phyloP scores from a whole-genome alignment of 1,140 invertebrate genomes.

The Pachyrhynchus sulphureomaculatus region DNA sequence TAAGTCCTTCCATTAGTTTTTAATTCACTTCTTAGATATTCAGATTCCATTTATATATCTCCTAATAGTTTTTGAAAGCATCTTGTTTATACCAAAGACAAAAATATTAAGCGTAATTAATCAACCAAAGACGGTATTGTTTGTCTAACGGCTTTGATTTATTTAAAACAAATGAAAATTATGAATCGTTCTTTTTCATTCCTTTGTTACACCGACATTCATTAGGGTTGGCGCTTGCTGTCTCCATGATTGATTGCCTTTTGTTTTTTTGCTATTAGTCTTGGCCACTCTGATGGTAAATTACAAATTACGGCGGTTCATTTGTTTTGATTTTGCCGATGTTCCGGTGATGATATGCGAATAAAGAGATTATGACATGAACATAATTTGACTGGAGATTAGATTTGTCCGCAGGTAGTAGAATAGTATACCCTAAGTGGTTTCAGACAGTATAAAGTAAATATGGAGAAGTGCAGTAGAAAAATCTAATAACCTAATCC shows the following conservation, averaged over 20 bases:
- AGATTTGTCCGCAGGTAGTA: no score
- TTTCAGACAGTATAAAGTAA: no score
- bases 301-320: conserved; percentile 27
- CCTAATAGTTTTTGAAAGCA: no score
- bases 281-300: conserved; percentile 24
- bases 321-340: conserved; percentile 15
- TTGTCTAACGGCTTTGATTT: conserved; percentile 42
- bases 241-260: conserved; percentile 41
- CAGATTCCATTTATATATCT: no score
- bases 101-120: conserved; percentile 7
- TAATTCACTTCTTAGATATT: no score
- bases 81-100: not conserved
- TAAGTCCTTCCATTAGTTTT: no score
- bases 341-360: no score
- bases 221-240: conserved; percentile 42
- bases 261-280: conserved; percentile 35
- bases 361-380: no score
- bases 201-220: conserved; percentile 44
- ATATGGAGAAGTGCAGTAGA: no score
- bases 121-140: conserved; percentile 32
- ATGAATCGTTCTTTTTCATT: conserved; percentile 43
- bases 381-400: no score
- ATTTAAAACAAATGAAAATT: conserved; percentile 46
- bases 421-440: no score
- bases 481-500: no score